Base-by-base conservation (phyloP, 2,888 invertebrate genomes). In the Tenthredo distinguenda region DNA sequence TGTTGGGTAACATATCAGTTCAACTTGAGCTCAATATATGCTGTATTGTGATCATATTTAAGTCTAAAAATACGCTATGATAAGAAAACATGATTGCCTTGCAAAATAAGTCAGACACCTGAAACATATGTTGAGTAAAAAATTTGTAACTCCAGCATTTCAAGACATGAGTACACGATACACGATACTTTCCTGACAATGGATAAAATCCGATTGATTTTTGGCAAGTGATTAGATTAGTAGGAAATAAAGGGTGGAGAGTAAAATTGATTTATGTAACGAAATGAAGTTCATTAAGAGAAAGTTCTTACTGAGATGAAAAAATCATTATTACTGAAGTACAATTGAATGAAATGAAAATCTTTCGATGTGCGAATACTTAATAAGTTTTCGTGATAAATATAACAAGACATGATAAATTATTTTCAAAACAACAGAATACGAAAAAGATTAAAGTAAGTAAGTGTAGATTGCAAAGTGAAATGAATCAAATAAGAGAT, bases 81-180 rank as follows among this genome's bases (percentile, higher is more conserved):
- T 26, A 77, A 50, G 77, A 77, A 77, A 55, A 77, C 77, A 77
- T n/a, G 77, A 77, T 77, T 55, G 77, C 47, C 15, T 50, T 77
- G 77, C 26, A 77, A 55, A 50, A 77, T 55, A 55, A 77, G 31
- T 34, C 21, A 34, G 55, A 47, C 77, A 77, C 34, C 50, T 31
- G 50, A 77, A 77, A 77, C 77, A 77, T 76, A 62, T 62, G 62
- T 62, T 26, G 62, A 62, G 12, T 62, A 62, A 5, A 71, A 71
- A 71, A 71, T 71, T 6, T 18, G 2, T 26, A 26, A 26, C 62
- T 62, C 21, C 9, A 34, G 2, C 6, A n/a, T 72, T 72, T 34
- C 37, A 1, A 72, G 2, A 34, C 0, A 40, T n/a, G 37, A 31
- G n/a, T n/a, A 15, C 5, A 71, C 50, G 18, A 15, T 50, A 2